A percentile compares a stretch with the other conserved stretches of the same genome.
These are phyloP conservation scores for Scolopax mira DNA, from an alignment of 2,113 vertebrate genomes.

Conservation along the genomic window DNA sequence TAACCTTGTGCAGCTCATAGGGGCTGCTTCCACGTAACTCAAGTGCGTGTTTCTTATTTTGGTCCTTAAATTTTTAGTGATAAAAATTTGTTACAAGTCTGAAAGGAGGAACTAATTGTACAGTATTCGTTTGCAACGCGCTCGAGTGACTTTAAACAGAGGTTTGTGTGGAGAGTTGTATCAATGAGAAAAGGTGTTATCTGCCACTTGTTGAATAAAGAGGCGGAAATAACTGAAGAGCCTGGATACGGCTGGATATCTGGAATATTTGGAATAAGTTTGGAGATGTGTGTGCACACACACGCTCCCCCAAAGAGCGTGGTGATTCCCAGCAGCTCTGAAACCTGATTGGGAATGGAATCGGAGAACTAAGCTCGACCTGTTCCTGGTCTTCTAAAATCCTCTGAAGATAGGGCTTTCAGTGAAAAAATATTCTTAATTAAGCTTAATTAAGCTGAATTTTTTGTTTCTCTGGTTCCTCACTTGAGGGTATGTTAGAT, in stretches of 20 bases:
- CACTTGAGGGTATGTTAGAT: background rate
- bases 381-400: background rate
- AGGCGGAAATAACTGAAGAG: background rate
- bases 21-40: background rate
- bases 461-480: background rate
- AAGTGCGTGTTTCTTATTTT: background rate
- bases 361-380: background rate
- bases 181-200: background rate
- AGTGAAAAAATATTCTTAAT: too few relatives aligned
- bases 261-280: background rate
- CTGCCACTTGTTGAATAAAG: background rate
- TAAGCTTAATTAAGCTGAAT: too few relatives aligned
- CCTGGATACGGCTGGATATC: background rate
- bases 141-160: background rate
- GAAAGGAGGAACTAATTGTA: background rate
- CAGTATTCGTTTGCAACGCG: accelerated
- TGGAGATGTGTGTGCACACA: background rate
- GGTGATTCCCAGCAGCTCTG: background rate
- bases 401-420: background rate
- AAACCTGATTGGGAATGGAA: accelerated
- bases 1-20: background rate
- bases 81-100: background rate
- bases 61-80: background rate
- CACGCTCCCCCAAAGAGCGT: background rate
- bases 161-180: accelerated